Evolutionary conservation across 2,888 invertebrate genomes (phyloP).

Genomic region (Deilephila elpenor): DNA sequence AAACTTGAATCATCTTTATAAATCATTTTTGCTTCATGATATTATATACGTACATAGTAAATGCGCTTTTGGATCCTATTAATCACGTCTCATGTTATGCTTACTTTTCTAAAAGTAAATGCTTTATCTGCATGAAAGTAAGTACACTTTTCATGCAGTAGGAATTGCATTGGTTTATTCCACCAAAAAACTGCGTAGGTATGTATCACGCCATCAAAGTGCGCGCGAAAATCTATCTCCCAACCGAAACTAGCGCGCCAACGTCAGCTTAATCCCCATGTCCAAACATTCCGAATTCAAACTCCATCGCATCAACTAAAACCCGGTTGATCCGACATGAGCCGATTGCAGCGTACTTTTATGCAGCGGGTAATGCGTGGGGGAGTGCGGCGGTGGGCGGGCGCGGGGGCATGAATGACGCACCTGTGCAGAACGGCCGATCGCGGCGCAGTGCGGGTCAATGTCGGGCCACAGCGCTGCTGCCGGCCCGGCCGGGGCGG

Average conservation of each 20-base stretch:
- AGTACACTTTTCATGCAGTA: neutral
- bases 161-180: neutral
- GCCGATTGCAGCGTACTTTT: slow-evolving; percentile 43
- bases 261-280: slow-evolving; percentile 21
- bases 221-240: slow-evolving; percentile 36
- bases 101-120: too few species aligned
- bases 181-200: neutral
- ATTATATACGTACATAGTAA: too few species aligned
- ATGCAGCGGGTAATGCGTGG: slow-evolving; percentile 38
- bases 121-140: too few species aligned
- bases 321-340: slow-evolving; percentile 32
- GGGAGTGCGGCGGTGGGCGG: slow-evolving; percentile 34
- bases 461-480: slow-evolving; percentile 59
- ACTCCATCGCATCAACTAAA: slow-evolving; percentile 26
- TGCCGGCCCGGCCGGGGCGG: slow-evolving; percentile 4
- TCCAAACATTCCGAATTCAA: slow-evolving; percentile 27
- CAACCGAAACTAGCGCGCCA: slow-evolving; percentile 5
- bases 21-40: too few species aligned
- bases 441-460: slow-evolving; percentile 64
- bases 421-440: slow-evolving; percentile 53
- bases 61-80: too few species aligned
- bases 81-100: too few species aligned
- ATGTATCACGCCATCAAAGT: slow-evolving; percentile 22
- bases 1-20: too few species aligned
- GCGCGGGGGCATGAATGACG: slow-evolving; percentile 64